phyloP scores from a whole-genome alignment of 2,797 vertebrate species.

The Tangara arthus region DNA sequence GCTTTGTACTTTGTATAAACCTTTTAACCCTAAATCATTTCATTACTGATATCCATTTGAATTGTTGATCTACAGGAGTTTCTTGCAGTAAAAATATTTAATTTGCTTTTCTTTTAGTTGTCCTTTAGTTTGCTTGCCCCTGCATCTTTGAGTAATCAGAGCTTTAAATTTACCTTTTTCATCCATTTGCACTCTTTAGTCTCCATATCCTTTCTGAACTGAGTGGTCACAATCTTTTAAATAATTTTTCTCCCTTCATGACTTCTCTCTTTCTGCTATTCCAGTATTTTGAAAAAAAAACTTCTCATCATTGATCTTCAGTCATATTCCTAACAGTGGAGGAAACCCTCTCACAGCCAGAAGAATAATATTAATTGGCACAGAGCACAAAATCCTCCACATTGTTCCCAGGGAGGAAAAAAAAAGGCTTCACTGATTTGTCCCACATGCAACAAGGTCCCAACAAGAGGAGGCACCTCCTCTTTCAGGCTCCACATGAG shows the following conservation, averaged over 20 bases:
- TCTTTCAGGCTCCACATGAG: background rate
- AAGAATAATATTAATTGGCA: background rate
- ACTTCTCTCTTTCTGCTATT: background rate
- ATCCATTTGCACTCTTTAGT: background rate
- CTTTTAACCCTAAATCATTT: background rate
- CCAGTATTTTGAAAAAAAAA: background rate
- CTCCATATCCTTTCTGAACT: background rate
- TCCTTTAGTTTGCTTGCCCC: background rate
- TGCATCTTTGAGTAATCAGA: background rate
- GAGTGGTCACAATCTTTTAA: background rate
- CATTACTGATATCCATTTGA: background rate
- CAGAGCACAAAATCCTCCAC: background rate
- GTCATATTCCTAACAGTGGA: background rate
- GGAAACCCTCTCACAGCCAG: background rate
- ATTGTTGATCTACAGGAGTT: background rate
- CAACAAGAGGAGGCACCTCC: fast-evolving
- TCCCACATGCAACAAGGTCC: background rate
- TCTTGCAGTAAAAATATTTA: background rate
- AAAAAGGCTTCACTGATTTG: background rate
- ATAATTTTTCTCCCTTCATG: background rate
- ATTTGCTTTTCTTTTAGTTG: background rate
- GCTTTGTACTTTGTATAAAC: background rate
- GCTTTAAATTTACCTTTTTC: background rate
- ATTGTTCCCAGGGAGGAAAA: background rate
- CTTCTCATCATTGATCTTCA: background rate